These are phyloP conservation scores for Metaphire vulgaris DNA, from an alignment of 1,140 invertebrate genomes.

Conservation along the genomic window DNA sequence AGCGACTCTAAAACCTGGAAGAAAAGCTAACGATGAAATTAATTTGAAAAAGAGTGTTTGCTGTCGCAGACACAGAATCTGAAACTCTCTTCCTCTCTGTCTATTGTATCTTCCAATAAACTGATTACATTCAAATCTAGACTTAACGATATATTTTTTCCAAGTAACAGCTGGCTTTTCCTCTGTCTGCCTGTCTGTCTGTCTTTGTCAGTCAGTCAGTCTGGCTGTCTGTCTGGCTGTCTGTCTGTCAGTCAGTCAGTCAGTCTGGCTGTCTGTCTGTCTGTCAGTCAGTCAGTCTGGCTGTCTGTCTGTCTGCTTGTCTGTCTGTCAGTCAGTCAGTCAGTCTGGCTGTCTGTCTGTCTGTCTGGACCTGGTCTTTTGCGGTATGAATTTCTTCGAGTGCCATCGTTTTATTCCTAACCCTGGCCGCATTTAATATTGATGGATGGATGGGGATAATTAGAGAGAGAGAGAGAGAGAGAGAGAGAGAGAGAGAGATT, in stretches of 20 bases:
- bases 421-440: background rate
- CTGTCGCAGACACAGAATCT: too few relatives aligned
- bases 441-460: background rate
- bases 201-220: background rate
- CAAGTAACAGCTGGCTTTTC: background rate
- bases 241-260: background rate
- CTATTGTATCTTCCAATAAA: background rate
- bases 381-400: background rate
- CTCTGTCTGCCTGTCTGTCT: background rate
- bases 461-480: conserved; percentile 11
- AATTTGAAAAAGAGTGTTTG: too few relatives aligned
- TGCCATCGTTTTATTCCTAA: background rate
- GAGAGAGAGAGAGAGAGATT: background rate
- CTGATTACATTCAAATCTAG: too few relatives aligned
- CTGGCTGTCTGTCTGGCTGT: background rate
- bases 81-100: background rate
- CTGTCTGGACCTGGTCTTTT: background rate
- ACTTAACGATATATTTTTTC: background rate
- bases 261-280: background rate
- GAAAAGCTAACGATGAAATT: too few relatives aligned
- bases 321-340: background rate
- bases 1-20: too few relatives aligned
- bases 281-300: background rate
- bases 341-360: background rate
- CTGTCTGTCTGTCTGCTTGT: background rate